Percentiles rank a stretch among this genome's conserved stretches.
These are phyloP conservation scores for Oryzias sinensis DNA, from an alignment of 2,797 vertebrate genomes.

Conservation along the genomic window DNA sequence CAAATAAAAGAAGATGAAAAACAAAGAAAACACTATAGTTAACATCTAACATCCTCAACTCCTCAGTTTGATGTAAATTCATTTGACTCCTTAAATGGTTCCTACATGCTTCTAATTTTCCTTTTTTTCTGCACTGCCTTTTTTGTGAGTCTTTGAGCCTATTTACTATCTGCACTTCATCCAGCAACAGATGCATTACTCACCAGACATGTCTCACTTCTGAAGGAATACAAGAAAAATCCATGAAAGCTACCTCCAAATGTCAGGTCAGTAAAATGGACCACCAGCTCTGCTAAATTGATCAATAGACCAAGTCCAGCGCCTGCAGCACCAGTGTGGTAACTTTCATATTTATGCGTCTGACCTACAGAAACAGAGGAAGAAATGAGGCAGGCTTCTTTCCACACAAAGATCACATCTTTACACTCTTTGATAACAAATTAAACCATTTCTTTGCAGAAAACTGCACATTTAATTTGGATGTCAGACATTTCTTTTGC, in stretches of 20 bases:
- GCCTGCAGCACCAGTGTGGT: conserved; percentile 60
- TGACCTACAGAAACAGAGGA: conserved; percentile 59
- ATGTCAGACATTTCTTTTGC: no score
- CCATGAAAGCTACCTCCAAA: conserved; percentile 43
- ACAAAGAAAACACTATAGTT: no score
- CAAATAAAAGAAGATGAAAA: no score
- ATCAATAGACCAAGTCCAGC: conserved; percentile 52
- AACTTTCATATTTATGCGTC: conserved; percentile 65
- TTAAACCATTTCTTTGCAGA: background rate
- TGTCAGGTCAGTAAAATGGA: conserved; percentile 53
- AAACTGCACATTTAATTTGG: no score
- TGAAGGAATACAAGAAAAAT: conserved; percentile 38
- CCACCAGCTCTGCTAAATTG: conserved; percentile 40
- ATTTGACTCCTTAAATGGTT: no score
- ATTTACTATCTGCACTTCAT: conserved; percentile 1
- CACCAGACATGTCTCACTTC: conserved; percentile 23
- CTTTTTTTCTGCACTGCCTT: no score
- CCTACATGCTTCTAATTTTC: no score
- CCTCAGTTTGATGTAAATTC: no score
- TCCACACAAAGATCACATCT: conserved; percentile 32
- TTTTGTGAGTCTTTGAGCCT: no score
- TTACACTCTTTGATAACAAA: conserved; percentile 15
- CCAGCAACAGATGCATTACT: conserved; percentile 22
- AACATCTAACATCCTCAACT: no score
- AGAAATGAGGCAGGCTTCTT: conserved; percentile 31